phyloP scores from a whole-genome alignment of 2,888 invertebrate genomes.

The Helicoverpa assulta region DNA sequence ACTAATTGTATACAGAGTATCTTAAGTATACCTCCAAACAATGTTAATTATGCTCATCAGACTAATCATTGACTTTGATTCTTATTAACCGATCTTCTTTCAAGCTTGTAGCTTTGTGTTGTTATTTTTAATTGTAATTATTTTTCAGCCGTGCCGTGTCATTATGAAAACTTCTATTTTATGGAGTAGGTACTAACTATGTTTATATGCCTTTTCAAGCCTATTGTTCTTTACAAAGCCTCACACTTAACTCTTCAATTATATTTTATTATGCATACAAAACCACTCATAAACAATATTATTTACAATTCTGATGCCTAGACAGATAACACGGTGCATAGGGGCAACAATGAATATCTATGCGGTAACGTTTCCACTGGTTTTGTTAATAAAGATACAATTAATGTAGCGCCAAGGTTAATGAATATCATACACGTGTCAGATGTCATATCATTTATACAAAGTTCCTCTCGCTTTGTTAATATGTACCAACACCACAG shows the following conservation, averaged over 20 bases:
- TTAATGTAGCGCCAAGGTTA: constrained; percentile 58
- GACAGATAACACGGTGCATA: constrained; percentile 35
- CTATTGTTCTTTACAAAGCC: constrained; percentile 3
- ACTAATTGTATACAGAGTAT: no score
- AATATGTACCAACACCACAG: constrained; percentile 38
- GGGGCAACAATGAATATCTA: constrained; percentile 20
- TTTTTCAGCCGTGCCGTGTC: not conserved
- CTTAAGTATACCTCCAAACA: no score
- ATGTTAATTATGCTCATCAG: no score
- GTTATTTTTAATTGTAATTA: not conserved
- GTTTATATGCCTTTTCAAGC: not conserved
- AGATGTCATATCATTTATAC: constrained; percentile 58
- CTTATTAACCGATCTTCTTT: no score
- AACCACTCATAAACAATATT: constrained; percentile 27
- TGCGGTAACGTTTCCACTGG: constrained; percentile 17
- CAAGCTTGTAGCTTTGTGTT: no score
- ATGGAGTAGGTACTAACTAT: not conserved
- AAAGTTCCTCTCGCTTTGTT: constrained; percentile 56
- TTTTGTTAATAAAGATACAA: constrained; percentile 47
- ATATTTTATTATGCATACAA: constrained; percentile 34
- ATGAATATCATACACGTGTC: constrained; percentile 61
- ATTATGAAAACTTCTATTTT: not conserved
- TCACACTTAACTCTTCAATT: constrained; percentile 22
- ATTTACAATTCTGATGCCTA: constrained; percentile 33
- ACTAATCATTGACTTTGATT: no score